These are phyloP conservation scores for Dermochelys coriacea DNA, from an alignment of 2,797 vertebrate species.

Conservation along the genomic window DNA sequence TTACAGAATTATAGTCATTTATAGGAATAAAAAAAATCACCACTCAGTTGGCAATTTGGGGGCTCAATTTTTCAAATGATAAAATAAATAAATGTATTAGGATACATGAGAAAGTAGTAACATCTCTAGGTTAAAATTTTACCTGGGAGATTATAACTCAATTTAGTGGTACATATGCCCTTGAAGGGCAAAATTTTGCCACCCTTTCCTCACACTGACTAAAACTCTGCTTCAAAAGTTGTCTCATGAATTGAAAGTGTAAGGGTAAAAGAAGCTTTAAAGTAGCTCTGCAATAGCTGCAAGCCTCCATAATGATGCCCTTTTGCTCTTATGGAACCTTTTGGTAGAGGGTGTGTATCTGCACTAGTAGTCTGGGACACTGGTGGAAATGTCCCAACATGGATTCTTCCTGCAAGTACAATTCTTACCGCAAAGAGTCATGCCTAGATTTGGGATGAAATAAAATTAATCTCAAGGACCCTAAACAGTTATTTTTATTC, in stretches of 20 bases:
- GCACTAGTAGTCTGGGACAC: background rate
- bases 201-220: background rate
- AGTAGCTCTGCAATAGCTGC: background rate
- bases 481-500: background rate
- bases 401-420: background rate
- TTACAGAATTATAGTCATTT: background rate
- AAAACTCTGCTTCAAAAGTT: background rate
- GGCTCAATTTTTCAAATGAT: background rate
- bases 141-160: background rate
- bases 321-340: background rate
- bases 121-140: background rate
- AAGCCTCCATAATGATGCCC: background rate
- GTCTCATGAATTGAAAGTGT: background rate
- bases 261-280: background rate
- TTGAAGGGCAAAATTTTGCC: background rate
- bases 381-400: background rate
- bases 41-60: background rate
- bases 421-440: accelerated
- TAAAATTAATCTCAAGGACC: background rate
- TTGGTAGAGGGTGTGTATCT: no score
- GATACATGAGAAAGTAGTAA: background rate
- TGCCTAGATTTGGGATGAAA: background rate
- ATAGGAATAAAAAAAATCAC: background rate
- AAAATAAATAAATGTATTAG: background rate
- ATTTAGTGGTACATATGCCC: background rate